Base-by-base conservation (phyloP, 1,140 invertebrate species). In the Drosophila santomea region DNA sequence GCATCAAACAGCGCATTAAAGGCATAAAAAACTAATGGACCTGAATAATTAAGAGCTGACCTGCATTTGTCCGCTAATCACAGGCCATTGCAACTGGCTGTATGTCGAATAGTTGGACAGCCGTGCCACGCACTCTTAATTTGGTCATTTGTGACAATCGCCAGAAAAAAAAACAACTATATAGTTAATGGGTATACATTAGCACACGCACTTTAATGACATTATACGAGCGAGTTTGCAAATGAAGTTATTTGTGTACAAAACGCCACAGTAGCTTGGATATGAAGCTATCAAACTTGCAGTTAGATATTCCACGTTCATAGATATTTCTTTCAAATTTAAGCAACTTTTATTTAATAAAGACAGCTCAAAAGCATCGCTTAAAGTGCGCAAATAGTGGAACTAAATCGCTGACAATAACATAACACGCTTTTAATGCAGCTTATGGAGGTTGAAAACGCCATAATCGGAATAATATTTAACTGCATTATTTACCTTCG, bases 31-130 rank as follows among this genome's bases (percentile, higher is more conserved):
- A 57, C 52, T 71, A 71, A 71, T 71, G 67, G 64, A 58, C 41
- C 58, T 71, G 67, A 71, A 71, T 71, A 71, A 71, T 71, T 71
- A 71, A 71, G 47, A 41, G 35, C 44, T 69, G 64, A 71, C 67
- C 67, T 71, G 67, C 67, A 71, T 71, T 71, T 56, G 45, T 36
- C 38, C 5, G 28, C 41, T 71, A 71, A 71, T 58, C 64, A 71
- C n/a, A 58, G 64, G 23, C 25, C 15, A 23, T 48, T 28, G 35
- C 35, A 47, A 58, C 14, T 62, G 14, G 15, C 43, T 38, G 25
- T 32, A 15, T 41, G 25, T 32, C 35, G 50, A 61, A 38, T 28
- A 38, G 36, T 48, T 50, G 44, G 59, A 44, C 41, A 36, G 5
- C 12, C 17, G n/a, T 51, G n/a, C 59, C 47, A 52, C 38, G 39